Base-by-base conservation (phyloP, 2,113 vertebrate genomes). In the Muntiacus muntjak region DNA sequence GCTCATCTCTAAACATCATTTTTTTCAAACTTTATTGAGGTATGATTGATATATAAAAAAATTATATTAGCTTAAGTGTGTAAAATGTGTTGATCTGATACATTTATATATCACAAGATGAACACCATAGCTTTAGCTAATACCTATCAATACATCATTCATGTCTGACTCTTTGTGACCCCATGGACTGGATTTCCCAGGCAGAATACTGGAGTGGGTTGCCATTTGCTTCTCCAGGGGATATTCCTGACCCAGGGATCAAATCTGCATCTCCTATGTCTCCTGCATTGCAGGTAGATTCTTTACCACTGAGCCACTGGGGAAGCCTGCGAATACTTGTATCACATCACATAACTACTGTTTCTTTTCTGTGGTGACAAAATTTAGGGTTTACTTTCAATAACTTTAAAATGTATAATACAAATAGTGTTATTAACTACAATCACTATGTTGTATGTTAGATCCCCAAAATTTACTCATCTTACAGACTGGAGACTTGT, bases 321-420 rank as follows among this genome's bases (percentile, higher is more conserved):
- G 10, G 11, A 25, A 25, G 71, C 36, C 36, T 0, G 0, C 0
- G 9, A 84, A 43, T 14, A 52, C 26, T 14, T 33, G 54, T 19
- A 33, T 76, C n/a, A 50, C 6, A 26, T 43, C 10, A 84, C 7
- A 52, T 43, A 90, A 62, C 52, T 89, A 57, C 40, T 25, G 45
- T 36, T 67, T 55, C 58, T 23, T 74, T 92, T 64, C 30, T 58
- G 19, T 60, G 36, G 26, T 33, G 81, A 43, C 26, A 78, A 76
- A 45, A 58, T 52, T 67, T 57, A 92, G 47, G 6, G 36, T 57
- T 64, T 81, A 95, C 30, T 30, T n/a, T 76, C 57, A 87, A 17
- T 55, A 87, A 79, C 52, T 57, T 87, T 67, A 17, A 81, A 87
- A 57, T 81, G 19, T 58, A 25, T 67, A 54, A 62, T 55, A 17